Conservation (phyloP, 1,140 invertebrate species). For the Helicoverpa zea region DNA sequence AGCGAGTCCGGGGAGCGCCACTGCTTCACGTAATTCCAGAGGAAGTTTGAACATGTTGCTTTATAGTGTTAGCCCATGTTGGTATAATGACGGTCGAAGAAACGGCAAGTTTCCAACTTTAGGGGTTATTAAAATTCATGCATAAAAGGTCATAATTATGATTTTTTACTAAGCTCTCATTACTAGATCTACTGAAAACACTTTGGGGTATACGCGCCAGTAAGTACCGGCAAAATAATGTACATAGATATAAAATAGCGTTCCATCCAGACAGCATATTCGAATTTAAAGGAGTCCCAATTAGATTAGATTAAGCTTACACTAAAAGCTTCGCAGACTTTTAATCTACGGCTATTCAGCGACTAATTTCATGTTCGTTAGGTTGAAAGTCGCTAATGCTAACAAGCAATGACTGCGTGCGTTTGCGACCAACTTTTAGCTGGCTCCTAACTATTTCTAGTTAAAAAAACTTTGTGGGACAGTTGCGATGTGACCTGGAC, state of each 20-base stretch:
- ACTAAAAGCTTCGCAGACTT: not conserved
- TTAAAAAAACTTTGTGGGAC: conserved; percentile 30
- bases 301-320: not conserved
- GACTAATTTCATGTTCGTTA: conserved; percentile 18
- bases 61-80: conserved; percentile 16
- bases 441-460: conserved; percentile 22
- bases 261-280: too few relatives aligned
- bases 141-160: not conserved
- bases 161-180: too few relatives aligned
- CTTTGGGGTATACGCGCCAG: too few relatives aligned
- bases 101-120: not conserved
- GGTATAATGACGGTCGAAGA: conserved; percentile 21
- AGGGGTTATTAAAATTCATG: not conserved
- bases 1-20: conserved; percentile 55
- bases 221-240: too few relatives aligned
- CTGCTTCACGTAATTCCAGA: conserved; percentile 56
- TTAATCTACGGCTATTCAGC: conserved; percentile 6
- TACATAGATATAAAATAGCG: too few relatives aligned
- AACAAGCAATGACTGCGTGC: conserved; percentile 16
- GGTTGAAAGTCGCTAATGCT: not conserved
- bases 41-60: conserved; percentile 54
- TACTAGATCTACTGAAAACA: too few relatives aligned
- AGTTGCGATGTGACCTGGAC: not conserved
- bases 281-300: not conserved
- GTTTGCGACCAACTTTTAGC: conserved; percentile 34